Evolutionary conservation across 2,888 invertebrate genomes (phyloP), one percentile per base, ranked within the genome.

Genomic region (Temnothorax ravouxi): DNA sequence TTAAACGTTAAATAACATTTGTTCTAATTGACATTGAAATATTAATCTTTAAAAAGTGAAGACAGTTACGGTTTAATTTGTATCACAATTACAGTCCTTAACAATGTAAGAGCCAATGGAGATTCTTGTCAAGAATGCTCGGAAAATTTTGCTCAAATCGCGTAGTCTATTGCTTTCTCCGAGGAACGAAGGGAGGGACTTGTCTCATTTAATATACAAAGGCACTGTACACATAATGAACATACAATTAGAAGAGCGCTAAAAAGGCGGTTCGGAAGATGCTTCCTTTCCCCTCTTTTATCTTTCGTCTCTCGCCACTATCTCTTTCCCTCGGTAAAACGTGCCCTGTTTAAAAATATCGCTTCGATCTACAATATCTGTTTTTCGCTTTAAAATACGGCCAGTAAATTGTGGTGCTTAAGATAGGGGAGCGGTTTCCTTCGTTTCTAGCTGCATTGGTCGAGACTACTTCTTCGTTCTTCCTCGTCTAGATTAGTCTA

Each of bases 151-250:
- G 79, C 54, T 54, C 18, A n/a, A 47, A 18, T 66, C 44, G 21
- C 59, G 21, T 18, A 44, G 56, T 71, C 69, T 76, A 80, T 61
- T 81, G 77, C 71, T 67, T 77, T n/a, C 41, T 87, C 85, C 88
- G 80, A 88, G 84, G 84, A 85, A 87, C 81, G 67, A 88, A 84
- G 81, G 86, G 85, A n/a, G 41, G 54, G 71, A 47, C 82, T 47
- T 86, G 61, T 86, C 62, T 84, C 77, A 67, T 89, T 87, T 86
- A 92, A 92, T 92, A 90, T 94, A 93, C 88, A 93, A 94, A 94
- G 94, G 94, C 94, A 94, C 94, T 94, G 94, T 94, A 94, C 94
- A 94, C 91, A 92, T 93, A 93, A 93, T 72, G 25, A 72, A 93
- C 91, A 91, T 92, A 91, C 87, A 84, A 89, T 88, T 77, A 91